A percentile compares a stretch with the other conserved stretches of the same genome.
Conservation (phyloP, 2,888 invertebrate species). For the Stenodema calcarata region DNA sequence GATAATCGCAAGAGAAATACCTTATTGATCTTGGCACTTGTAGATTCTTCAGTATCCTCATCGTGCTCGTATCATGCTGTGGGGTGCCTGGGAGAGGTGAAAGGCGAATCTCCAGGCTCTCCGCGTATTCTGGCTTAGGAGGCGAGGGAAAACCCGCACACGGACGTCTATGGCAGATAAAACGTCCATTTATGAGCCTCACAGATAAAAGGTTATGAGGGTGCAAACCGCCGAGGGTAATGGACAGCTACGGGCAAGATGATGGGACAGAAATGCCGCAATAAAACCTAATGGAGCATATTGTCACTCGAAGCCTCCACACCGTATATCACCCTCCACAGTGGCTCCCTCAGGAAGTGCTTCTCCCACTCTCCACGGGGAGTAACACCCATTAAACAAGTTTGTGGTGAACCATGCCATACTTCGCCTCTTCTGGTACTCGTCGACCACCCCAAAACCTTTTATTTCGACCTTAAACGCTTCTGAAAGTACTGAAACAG, state of each 20-base stretch:
- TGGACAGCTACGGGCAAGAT: constrained; percentile 28
- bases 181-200: constrained; percentile 42
- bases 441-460: background rate
- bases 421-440: background rate
- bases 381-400: constrained; percentile 11
- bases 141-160: background rate
- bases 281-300: constrained; percentile 40
- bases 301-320: constrained; percentile 33
- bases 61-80: background rate
- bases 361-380: background rate
- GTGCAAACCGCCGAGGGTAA: constrained; percentile 3
- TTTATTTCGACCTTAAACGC: background rate
- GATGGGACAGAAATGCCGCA: constrained; percentile 39
- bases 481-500: too few species aligned
- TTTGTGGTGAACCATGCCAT: background rate
- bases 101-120: background rate
- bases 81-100: background rate
- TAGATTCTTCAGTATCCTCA: too few species aligned
- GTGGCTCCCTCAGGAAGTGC: background rate
- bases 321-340: constrained; percentile 25
- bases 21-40: too few species aligned
- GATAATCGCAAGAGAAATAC: too few species aligned
- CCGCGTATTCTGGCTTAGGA: background rate
- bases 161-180: constrained; percentile 31
- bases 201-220: constrained; percentile 41